Percentiles rank a stretch among this genome's conserved stretches.
phyloP scores from a whole-genome alignment of 2,113 vertebrate species.

The Nansenia antarctica region DNA sequence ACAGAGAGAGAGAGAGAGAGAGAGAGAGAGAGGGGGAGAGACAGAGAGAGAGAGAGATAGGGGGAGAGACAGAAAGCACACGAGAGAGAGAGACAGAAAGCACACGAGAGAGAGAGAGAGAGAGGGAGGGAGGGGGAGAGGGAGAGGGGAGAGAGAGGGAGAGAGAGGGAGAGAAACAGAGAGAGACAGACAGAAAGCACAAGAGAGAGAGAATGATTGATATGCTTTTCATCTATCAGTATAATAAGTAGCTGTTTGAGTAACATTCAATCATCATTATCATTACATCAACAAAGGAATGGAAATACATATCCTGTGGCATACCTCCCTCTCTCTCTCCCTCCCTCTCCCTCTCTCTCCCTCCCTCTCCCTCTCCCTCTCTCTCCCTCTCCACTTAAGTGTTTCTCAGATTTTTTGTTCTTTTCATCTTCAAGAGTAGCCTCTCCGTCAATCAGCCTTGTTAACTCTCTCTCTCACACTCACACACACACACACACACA shows the following conservation, averaged over 20 bases:
- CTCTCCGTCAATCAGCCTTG: conserved; percentile 24
- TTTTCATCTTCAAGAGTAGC: conserved; percentile 23
- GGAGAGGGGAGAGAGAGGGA: not conserved
- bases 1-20: not conserved
- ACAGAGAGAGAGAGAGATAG: not conserved
- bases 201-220: conserved; percentile 41
- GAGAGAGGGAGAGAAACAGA: too few relatives aligned
- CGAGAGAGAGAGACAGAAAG: not conserved
- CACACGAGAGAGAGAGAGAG: not conserved
- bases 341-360: not conserved
- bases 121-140: not conserved
- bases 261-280: too few relatives aligned
- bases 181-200: conserved; percentile 2
- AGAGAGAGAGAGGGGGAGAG: not conserved
- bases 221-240: too few relatives aligned
- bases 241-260: too few relatives aligned
- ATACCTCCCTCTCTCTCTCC: not conserved
- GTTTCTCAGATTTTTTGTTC: not conserved
- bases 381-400: conserved; percentile 18
- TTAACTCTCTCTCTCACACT: not conserved
- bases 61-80: not conserved
- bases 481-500: not conserved
- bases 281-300: too few relatives aligned
- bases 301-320: too few relatives aligned
- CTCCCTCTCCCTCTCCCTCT: not conserved